Base-by-base conservation (phyloP, 2,113 vertebrate species). In the Siphamia tubifer region DNA sequence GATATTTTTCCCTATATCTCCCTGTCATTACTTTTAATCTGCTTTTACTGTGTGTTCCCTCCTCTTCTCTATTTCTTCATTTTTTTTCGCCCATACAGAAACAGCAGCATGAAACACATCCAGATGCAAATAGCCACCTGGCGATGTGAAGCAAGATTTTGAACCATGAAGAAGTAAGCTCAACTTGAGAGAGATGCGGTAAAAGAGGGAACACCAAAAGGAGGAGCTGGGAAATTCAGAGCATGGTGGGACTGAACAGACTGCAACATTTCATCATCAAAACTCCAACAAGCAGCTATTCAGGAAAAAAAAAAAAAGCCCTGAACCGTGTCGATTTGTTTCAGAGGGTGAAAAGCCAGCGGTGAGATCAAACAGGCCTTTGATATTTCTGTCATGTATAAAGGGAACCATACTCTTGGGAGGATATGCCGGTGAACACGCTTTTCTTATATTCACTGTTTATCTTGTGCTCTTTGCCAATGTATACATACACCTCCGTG, bases 251-350 rank as follows among this genome's bases (percentile, higher is more conserved):
- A 68, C 54, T 47, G 74, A 84, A 80, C 64, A 81, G 73, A 49
- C 43, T 76, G 79, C 71, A 82, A 81, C 83, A 81, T 88, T 88
- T 87, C 83, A 85, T 89, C 83, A 90, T 83, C 82, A 85, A 85
- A 85, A 83, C 68, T 77, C 72, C 63, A 77, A 86, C 77, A 81
- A 81, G 68, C 77, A 84, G 79, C 63, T 45, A 68, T 72, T 74
- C 32, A 69, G 36, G 31, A 68, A 44, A 64, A 48, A 36, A 1
- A 15, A 28, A 74, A 54, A 47, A 44, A 51, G 47, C 52, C 34
- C 53, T 23, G 74, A 82, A 83, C 58, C 48, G 23, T 79, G 82
- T 67, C 77, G 71, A 85, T 89, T 87, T 88, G 87, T 84, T 86
- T 84, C 67, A 11, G 48, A 66, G 76, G 65, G 77, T 75, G 77